Evolutionary conservation across 2,113 vertebrate species (phyloP).

Genomic region (Naja naja): DNA sequence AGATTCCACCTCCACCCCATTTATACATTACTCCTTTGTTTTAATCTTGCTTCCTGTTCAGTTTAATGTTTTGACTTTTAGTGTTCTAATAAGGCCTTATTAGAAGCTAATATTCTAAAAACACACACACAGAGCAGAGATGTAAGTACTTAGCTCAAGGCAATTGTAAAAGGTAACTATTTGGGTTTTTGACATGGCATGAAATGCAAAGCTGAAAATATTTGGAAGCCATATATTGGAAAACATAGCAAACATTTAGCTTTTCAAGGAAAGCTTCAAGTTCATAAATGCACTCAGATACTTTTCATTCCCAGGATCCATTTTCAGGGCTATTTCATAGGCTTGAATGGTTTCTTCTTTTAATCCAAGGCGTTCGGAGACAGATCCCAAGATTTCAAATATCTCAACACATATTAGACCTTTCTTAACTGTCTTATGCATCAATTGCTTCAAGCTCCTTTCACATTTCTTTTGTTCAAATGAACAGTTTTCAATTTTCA

Average conservation of each 20-base stretch:
- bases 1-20: background rate
- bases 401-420: constrained; percentile 36
- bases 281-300: constrained; percentile 59
- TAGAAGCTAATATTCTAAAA: background rate
- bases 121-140: background rate
- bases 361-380: constrained; percentile 43
- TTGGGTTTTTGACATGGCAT: background rate
- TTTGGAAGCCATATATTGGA: background rate
- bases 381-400: constrained; percentile 55
- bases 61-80: background rate
- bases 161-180: background rate
- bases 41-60: background rate
- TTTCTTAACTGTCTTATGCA: constrained; percentile 38
- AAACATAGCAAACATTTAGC: background rate
- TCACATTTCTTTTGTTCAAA: constrained; percentile 21
- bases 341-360: constrained; percentile 53
- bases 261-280: constrained; percentile 54
- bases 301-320: constrained; percentile 58
- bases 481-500: constrained; percentile 60
- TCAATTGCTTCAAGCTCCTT: constrained; percentile 48
- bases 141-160: background rate
- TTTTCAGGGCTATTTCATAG: constrained; percentile 58
- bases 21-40: background rate
- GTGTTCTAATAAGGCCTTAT: background rate
- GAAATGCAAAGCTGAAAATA: background rate